A percentile compares a stretch with the other conserved stretches of the same genome.
Evolutionary conservation across 2,797 vertebrate genomes (phyloP).

Genomic region (Sebastes umbrosus): DNA sequence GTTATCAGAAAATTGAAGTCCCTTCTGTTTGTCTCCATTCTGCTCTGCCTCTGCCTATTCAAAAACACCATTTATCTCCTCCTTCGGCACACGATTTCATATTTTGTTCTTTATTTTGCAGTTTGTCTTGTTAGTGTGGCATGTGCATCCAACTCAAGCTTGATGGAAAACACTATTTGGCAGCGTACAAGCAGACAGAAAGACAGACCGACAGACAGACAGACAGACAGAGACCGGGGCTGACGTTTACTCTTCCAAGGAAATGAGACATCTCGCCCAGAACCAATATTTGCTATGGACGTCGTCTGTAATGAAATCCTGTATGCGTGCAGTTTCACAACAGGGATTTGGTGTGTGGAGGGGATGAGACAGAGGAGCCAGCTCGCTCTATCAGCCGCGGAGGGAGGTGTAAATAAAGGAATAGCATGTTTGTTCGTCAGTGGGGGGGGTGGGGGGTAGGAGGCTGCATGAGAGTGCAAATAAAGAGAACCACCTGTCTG

Average conservation of each 20-base stretch:
- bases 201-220: neutral
- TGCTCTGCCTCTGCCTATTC: slow-evolving; percentile 28
- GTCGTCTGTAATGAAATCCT: slow-evolving; percentile 52
- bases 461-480: slow-evolving; percentile 44
- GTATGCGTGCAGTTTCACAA: slow-evolving; percentile 26
- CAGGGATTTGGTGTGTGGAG: slow-evolving; percentile 7
- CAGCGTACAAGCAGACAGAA: neutral
- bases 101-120: slow-evolving; percentile 5
- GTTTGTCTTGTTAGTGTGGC: neutral
- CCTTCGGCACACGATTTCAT: slow-evolving; percentile 10
- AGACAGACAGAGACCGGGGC: neutral
- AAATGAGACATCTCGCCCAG: slow-evolving; percentile 50
- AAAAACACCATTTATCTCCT: slow-evolving; percentile 34
- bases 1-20: slow-evolving; percentile 70
- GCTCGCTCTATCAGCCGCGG: slow-evolving; percentile 22
- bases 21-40: slow-evolving; percentile 57
- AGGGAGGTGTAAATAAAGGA: slow-evolving; percentile 66
- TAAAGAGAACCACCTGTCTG: slow-evolving; percentile 57
- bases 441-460: neutral
- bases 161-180: neutral
- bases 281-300: slow-evolving; percentile 63
- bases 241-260: slow-evolving; percentile 46
- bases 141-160: neutral
- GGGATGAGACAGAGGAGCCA: slow-evolving; percentile 13
- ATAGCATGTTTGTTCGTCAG: slow-evolving; percentile 54